These are phyloP conservation scores for Aldrovandia affinis DNA, from an alignment of 2,797 vertebrate species.

Conservation along the genomic window DNA sequence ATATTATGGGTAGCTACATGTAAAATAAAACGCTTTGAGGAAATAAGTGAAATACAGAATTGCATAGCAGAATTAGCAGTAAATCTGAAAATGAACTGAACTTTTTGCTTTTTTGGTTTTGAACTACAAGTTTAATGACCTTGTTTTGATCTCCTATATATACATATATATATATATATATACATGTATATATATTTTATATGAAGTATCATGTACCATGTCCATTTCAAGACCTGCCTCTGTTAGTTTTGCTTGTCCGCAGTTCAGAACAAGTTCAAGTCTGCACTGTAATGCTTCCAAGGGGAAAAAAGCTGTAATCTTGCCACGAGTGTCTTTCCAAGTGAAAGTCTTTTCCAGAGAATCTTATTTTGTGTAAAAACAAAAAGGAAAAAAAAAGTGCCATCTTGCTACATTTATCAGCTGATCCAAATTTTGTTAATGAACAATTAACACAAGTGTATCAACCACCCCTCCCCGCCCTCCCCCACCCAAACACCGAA, in stretches of 20 bases:
- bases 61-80: conserved; percentile 94
- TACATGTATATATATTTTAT: conserved; percentile 78
- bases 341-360: conserved; percentile 67
- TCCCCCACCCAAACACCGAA: conserved; percentile 42
- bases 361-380: conserved; percentile 53
- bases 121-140: conserved; percentile 77
- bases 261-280: conserved; percentile 66
- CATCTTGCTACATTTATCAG: conserved; percentile 93
- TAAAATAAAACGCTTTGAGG: conserved; percentile 76
- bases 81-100: conserved; percentile 77
- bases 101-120: conserved; percentile 89
- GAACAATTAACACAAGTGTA: conserved; percentile 61
- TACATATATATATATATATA: background rate
- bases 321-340: conserved; percentile 47
- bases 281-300: conserved; percentile 63
- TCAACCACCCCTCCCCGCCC: conserved; percentile 41
- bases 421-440: conserved; percentile 73
- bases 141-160: conserved; percentile 70
- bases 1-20: conserved; percentile 83
- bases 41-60: conserved; percentile 78
- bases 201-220: conserved; percentile 73
- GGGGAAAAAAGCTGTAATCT: conserved; percentile 51
- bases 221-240: conserved; percentile 70
- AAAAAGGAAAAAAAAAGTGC: conserved; percentile 79
- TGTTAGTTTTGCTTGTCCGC: conserved; percentile 56